Percentiles rank a stretch among this genome's conserved stretches.
phyloP scores from a whole-genome alignment of 2,113 vertebrate genomes.

The Caloenas nicobarica region DNA sequence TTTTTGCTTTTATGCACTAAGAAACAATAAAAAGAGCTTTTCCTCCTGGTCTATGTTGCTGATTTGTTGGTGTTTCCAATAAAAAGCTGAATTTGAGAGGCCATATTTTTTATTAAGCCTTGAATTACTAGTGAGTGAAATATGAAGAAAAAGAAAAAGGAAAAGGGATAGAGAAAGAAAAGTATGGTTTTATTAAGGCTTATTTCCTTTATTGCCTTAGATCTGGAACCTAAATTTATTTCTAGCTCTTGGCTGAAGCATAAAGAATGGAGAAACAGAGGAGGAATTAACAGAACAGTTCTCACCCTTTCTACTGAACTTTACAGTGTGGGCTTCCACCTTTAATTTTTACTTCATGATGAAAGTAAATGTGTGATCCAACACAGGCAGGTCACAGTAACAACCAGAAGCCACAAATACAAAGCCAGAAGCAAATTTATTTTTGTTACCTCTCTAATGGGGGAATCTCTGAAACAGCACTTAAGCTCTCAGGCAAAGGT shows the following conservation, averaged over 20 bases:
- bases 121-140: neutral
- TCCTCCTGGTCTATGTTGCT: neutral
- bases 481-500: no score
- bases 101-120: neutral
- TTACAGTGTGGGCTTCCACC: neutral
- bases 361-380: neutral
- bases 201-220: slow-evolving; percentile 36
- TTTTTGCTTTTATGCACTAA: neutral
- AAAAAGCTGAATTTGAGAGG: neutral
- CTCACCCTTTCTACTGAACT: neutral
- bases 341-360: neutral
- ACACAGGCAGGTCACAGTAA: no score
- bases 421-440: no score
- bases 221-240: neutral
- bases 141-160: neutral
- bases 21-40: neutral
- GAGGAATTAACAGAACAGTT: neutral
- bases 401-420: no score
- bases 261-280: neutral
- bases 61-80: neutral
- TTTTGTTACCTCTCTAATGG: no score
- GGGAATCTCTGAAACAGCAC: no score
- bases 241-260: neutral
- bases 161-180: neutral
- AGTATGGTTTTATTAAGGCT: neutral